Evolutionary conservation across 2,113 vertebrate genomes (phyloP), one percentile per base, ranked within the genome.

Genomic region (Prunella himalayana): DNA sequence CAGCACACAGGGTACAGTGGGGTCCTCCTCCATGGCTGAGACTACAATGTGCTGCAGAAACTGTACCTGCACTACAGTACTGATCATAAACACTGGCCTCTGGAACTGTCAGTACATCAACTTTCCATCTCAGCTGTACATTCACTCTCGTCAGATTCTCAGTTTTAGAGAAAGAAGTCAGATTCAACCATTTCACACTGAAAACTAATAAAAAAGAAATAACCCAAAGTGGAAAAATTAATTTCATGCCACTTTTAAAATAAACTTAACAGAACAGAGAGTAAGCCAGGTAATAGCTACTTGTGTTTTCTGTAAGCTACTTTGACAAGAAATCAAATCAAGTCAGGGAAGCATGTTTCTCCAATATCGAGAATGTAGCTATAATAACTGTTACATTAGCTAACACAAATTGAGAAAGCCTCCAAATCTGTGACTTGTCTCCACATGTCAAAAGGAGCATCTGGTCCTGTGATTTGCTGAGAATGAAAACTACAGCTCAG

Each of bases 371-470:
- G 88, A 93, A 66, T 88, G 80, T 88, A 93, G 76, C 88, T 96
- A 63, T 93, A 95, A 92, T 95, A 97, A 93, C 93, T 91, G 82
- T 94, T 96, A 89, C 76, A 96, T 96, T 96, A 97, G 88, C 92
- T 89, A 96, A 93, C 35, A 79, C 71, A 95, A 96, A 95, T 95
- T 91, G 95, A 96, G 93, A 95, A 97, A 96, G 76, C 68, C 75
- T 94, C 85, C 63, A 93, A 94, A 96, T 83, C 88, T 95, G 82
- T 81, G 94, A 92, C 93, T 96, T 96, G 92, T 88, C 93, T 94
- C 90, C 90, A 83, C 93, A 95, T 75, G 92, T 97, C 95, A 94
- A 93, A 93, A 80, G 76, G 56, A 95, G 92, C 71, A 92, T 93
- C 94, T 96, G 87, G 90, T 92, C 35, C 59, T 83, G 68, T 77